Base-by-base conservation (phyloP, 2,113 vertebrate genomes). In the Sitta europaea region DNA sequence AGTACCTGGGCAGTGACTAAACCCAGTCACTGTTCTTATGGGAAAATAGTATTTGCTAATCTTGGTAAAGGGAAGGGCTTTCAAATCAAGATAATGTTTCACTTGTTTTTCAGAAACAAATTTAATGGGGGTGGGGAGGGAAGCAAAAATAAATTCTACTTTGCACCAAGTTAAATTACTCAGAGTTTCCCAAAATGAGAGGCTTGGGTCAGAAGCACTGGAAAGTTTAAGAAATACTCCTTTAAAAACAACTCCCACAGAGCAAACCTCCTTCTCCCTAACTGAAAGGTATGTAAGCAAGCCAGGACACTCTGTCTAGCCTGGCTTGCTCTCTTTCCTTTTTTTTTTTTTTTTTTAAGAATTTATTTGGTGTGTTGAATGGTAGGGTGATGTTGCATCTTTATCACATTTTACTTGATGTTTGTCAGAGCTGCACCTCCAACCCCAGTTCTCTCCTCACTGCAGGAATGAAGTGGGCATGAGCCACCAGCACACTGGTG, bases 101-200 rank as follows among this genome's bases (percentile, higher is more conserved):
- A 79, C n/a, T 88, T 96, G 96, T 96, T 66, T 95, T 93, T 96
- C 51, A 92, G 83, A 95, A 93, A 83, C 2, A 2, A 92, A 88
- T 66, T 92, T 88, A 73, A 79, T 72, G 89, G 87, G 66, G 80
- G 70, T 75, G 67, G 87, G 90, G 90, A 90, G 88, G 40, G 47
- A 94, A 91, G 92, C 88, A 96, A 95, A 96, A 96, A 97, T 94
- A 96, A 96, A 90, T 92, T 88, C 47, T 95, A 42, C 78, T 95
- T 71, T 80, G 86, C 96, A 93, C 73, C 48, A 84, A 94, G 94
- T 58, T 92, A 27, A 38, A 96, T 96, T 97, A 97, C 94, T 98
- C 97, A 98, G 82, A 77, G 93, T 95, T 97, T 96, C 94, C 92
- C 92, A 96, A 94, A 92, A 92, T 90, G n/a, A 48, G 42, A 91